A percentile compares a stretch with the other conserved stretches of the same genome.
Evolutionary conservation across 1,140 invertebrate species (phyloP).

Genomic region (Zaprionus ghesquierei): DNA sequence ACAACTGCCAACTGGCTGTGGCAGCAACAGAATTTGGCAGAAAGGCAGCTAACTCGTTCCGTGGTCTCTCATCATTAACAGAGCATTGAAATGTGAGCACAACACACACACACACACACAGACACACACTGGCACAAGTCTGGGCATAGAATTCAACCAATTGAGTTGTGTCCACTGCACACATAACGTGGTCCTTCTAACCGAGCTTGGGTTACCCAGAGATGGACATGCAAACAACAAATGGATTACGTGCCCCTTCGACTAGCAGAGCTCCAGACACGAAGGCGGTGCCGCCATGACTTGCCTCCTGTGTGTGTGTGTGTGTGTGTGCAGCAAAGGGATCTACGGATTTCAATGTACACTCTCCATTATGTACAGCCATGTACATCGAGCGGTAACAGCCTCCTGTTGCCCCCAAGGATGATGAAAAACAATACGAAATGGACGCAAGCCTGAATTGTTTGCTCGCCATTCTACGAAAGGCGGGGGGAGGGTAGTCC

Average conservation of each 20-base stretch:
- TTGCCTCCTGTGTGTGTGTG: neutral
- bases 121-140: neutral
- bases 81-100: conserved; percentile 24
- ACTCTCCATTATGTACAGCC: neutral
- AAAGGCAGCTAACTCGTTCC: conserved; percentile 62
- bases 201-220: conserved; percentile 12
- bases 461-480: neutral
- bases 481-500: neutral
- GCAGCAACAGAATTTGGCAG: conserved; percentile 51
- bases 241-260: conserved; percentile 65
- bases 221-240: conserved; percentile 64
- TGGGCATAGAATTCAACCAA: conserved; percentile 37
- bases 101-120: conserved; percentile 21
- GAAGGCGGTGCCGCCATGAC: conserved; percentile 2
- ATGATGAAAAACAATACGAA: neutral
- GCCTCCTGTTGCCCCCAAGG: neutral
- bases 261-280: conserved; percentile 40
- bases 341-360: conserved; percentile 12
- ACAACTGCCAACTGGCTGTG: neutral
- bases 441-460: neutral
- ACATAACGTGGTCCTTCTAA: conserved; percentile 28
- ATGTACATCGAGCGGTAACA: conserved; percentile 1
- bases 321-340: neutral
- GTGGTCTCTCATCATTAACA: conserved; percentile 67
- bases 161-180: conserved; percentile 62